Evolutionary conservation across 2,888 invertebrate species (phyloP).

Genomic region (Apamea crenata): DNA sequence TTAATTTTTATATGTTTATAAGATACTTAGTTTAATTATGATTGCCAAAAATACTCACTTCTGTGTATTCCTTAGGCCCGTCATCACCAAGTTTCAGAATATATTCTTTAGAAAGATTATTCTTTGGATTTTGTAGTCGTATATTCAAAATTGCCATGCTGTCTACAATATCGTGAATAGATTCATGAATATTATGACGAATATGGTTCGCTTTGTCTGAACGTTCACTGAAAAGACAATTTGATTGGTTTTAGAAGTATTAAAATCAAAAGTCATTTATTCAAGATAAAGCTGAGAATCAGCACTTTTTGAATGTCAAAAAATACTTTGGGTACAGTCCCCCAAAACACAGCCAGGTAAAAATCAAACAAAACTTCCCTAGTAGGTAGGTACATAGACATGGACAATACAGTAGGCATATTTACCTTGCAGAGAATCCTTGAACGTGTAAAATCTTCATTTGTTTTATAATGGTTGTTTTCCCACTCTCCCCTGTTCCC

Average conservation of each 20-base stretch:
- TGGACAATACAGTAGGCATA: background rate
- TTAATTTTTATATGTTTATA: too few relatives aligned
- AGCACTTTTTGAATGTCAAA: background rate
- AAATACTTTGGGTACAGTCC: background rate
- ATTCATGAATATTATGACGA: constrained; percentile 93
- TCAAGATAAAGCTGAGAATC: background rate
- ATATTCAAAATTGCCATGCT: constrained; percentile 90
- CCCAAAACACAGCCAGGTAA: too few relatives aligned
- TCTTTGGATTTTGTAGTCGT: constrained; percentile 84
- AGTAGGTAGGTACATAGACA: too few relatives aligned
- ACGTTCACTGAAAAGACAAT: constrained; percentile 91
- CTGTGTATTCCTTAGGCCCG: constrained; percentile 89
- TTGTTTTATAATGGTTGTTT: constrained; percentile 96
- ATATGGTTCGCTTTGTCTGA: constrained; percentile 92
- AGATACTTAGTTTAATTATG: background rate
- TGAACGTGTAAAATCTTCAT: constrained; percentile 96
- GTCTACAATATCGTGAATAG: constrained; percentile 92
- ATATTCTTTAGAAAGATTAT: constrained; percentile 82
- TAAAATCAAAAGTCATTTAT: background rate
- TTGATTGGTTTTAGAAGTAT: background rate
- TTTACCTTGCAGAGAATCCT: constrained; percentile 93
- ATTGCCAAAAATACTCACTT: constrained; percentile 80
- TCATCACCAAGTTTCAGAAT: constrained; percentile 88
- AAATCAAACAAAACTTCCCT: too few relatives aligned
- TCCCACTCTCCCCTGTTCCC: constrained; percentile 95